Evolutionary conservation across 2,113 vertebrate species (phyloP).

Genomic region (Cairina moschata): DNA sequence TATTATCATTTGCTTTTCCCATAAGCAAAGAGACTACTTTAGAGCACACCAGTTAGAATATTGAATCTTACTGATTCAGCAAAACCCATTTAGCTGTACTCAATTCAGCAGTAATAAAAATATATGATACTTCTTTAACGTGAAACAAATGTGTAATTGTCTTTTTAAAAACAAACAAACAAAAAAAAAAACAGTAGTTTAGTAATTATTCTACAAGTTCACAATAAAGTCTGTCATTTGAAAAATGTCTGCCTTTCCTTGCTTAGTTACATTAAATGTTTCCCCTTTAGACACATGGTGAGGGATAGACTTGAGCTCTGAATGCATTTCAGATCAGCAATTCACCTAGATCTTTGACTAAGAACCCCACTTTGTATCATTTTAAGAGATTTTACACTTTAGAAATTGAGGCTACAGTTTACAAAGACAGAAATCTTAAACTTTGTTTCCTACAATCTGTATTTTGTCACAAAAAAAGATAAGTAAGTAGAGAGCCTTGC

Average conservation of each 20-base stretch:
- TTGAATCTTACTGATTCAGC: background rate
- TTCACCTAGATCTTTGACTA: background rate
- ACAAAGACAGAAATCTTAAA: background rate
- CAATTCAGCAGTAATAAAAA: background rate
- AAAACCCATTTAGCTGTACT: background rate
- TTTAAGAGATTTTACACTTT: background rate
- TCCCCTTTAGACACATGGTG: background rate
- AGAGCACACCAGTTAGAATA: background rate
- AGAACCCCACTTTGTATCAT: background rate
- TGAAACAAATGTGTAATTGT: background rate
- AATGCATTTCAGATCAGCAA: background rate
- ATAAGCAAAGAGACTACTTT: background rate
- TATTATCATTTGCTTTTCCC: background rate
- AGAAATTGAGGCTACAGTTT: background rate
- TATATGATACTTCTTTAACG: background rate
- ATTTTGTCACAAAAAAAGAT: background rate
- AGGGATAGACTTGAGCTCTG: background rate
- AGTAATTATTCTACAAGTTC: background rate
- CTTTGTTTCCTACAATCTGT: background rate
- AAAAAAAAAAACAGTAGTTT: background rate
- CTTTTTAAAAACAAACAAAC: background rate
- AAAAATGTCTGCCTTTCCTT: background rate
- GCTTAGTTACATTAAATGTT: background rate
- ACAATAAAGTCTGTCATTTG: background rate
- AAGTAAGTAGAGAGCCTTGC: background rate